Percentiles rank a stretch among this genome's conserved stretches.
Evolutionary conservation across 2,113 vertebrate species (phyloP).

Genomic region (Embiotoca jacksoni): DNA sequence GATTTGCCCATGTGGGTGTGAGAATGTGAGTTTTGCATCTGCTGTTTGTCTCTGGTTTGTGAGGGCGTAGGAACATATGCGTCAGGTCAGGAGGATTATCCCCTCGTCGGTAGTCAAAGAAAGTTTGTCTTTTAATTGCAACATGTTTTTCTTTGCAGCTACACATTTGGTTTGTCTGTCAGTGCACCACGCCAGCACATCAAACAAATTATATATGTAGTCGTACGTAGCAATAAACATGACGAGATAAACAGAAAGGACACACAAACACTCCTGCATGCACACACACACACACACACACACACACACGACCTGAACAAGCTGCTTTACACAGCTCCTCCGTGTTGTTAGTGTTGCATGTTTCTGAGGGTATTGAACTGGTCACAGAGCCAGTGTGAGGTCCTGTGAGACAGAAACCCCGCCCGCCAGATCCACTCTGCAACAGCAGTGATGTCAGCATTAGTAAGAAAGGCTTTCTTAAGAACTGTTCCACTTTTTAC

Average conservation of each 20-base stretch:
- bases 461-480: conserved; percentile 19
- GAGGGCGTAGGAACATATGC: conserved; percentile 46
- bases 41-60: conserved; percentile 38
- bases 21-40: conserved; percentile 51
- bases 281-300: background rate
- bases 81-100: conserved; percentile 28
- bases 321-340: background rate
- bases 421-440: conserved; percentile 35
- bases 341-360: conserved; percentile 10
- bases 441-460: conserved; percentile 60
- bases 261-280: background rate
- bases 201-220: background rate
- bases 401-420: conserved; percentile 59
- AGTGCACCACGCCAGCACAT: background rate
- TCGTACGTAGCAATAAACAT: no score
- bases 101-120: conserved; percentile 5
- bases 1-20: conserved; percentile 47
- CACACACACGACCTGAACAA: background rate
- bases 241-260: conserved; percentile 25
- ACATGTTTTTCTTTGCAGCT: conserved; percentile 13
- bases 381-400: conserved; percentile 50
- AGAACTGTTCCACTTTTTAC: conserved; percentile 7
- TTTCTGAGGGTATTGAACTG: conserved; percentile 51
- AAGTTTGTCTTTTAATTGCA: background rate
- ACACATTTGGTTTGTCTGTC: conserved; percentile 7